These are phyloP conservation scores for Aspidiotus destructor DNA, from an alignment of 2,888 invertebrate genomes.

Conservation along the genomic window DNA sequence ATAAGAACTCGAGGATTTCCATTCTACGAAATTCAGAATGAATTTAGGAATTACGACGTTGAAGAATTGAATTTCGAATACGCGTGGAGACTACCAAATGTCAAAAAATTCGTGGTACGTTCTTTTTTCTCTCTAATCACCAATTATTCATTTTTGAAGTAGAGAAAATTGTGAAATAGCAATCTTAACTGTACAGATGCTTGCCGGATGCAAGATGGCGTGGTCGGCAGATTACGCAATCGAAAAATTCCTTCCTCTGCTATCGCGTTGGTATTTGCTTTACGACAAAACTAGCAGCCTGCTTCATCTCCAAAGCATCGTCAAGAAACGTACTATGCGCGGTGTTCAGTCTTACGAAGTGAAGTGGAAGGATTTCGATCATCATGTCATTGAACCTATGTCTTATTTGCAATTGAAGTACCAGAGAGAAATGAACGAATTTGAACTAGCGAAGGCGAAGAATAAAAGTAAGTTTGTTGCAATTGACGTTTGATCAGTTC, in stretches of 20 bases:
- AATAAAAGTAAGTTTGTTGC: constrained; percentile 3
- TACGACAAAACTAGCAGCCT: constrained; percentile 42
- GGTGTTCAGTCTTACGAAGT: constrained; percentile 62
- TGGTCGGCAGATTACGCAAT: constrained; percentile 70
- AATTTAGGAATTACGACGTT: constrained; percentile 49
- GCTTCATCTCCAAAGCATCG: constrained; percentile 46
- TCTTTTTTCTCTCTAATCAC: constrained; percentile 4
- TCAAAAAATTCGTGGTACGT: constrained; percentile 60
- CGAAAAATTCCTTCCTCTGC: constrained; percentile 63
- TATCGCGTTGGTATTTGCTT: constrained; percentile 65
- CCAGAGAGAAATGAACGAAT: constrained; percentile 52
- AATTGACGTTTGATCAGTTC: no score
- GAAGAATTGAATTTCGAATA: constrained; percentile 43
- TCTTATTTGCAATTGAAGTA: constrained; percentile 53
- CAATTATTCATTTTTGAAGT: not conserved
- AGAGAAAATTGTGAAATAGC: not conserved
- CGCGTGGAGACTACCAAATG: constrained; percentile 56
- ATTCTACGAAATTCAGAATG: constrained; percentile 60
- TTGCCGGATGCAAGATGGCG: constrained; percentile 55
- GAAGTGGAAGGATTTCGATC: constrained; percentile 51
- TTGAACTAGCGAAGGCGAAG: constrained; percentile 48
- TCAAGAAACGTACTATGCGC: constrained; percentile 49
- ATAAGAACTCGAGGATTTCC: constrained; percentile 57
- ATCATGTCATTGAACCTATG: constrained; percentile 57
- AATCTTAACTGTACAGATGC: constrained; percentile 47